Evolutionary conservation across 2,888 invertebrate species (phyloP).

Genomic region (Microctonus hyperodae): DNA sequence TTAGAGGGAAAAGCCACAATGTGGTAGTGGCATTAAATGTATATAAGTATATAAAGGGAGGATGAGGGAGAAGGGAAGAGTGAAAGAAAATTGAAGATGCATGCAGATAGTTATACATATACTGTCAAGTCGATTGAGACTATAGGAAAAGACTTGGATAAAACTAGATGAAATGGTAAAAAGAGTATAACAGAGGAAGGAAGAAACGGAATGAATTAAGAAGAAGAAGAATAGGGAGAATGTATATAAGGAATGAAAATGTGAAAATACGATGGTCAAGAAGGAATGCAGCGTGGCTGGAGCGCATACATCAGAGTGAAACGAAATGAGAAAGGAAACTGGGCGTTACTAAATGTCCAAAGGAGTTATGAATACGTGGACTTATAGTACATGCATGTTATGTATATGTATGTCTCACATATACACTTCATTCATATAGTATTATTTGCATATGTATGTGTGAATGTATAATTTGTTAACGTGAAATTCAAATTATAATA

Average conservation of each 20-base stretch:
- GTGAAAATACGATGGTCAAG: slow-evolving; percentile 2
- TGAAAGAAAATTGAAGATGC: neutral
- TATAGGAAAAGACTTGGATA: no score
- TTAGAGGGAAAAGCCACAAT: neutral
- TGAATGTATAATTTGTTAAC: neutral
- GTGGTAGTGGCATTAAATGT: neutral
- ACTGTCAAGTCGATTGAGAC: no score
- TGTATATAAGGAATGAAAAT: neutral
- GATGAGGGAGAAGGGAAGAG: neutral
- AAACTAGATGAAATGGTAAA: no score
- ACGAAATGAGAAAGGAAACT: slow-evolving; percentile 3
- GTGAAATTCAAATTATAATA: no score
- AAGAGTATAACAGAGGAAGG: no score
- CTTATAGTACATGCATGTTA: neutral
- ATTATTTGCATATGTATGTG: neutral
- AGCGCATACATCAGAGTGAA: slow-evolving; percentile 14
- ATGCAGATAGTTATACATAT: no score
- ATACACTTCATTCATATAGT: neutral
- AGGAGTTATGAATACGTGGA: slow-evolving; percentile 4
- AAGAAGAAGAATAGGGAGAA: neutral
- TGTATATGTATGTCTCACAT: neutral
- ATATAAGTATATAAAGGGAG: neutral
- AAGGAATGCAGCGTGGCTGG: neutral
- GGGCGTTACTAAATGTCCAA: neutral
- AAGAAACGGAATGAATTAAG: no score